Percentiles rank a stretch among this genome's conserved stretches.
Conservation (phyloP, 2,888 invertebrate species). For the Eupsilia transversa region DNA sequence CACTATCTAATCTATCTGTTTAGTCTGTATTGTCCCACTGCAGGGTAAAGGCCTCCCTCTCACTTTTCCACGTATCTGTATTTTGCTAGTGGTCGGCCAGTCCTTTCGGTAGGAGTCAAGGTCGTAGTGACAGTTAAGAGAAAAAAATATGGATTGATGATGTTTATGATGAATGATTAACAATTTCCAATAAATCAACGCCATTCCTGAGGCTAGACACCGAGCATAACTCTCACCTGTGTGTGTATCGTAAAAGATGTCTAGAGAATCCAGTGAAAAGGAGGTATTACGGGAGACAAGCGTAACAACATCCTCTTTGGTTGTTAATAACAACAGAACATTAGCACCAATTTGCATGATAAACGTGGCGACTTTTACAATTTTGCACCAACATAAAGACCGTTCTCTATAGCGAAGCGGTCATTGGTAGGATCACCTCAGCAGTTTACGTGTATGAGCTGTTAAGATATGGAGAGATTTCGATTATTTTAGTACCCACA, state of each 20-base stretch:
- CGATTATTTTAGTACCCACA: not conserved
- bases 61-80: not conserved
- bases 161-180: slow-evolving; percentile 5
- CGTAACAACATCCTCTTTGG: not conserved
- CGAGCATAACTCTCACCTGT: not conserved
- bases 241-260: not conserved
- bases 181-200: not conserved
- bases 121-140: not conserved
- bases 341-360: not conserved
- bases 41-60: not conserved
- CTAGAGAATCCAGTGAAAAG: slow-evolving; percentile 9
- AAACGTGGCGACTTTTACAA: slow-evolving; percentile 3
- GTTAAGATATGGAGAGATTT: not conserved
- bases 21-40: not conserved
- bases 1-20: not conserved
- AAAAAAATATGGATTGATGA: not conserved
- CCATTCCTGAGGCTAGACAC: not conserved
- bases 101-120: not conserved
- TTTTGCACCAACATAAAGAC: not conserved
- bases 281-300: not conserved
- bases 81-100: not conserved
- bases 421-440: not conserved
- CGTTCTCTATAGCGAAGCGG: not conserved
- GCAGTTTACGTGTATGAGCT: not conserved
- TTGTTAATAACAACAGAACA: not conserved